Evolutionary conservation across 2,888 invertebrate species (phyloP), one percentile per base, ranked within the genome.

Genomic region (Cantharis rustica): DNA sequence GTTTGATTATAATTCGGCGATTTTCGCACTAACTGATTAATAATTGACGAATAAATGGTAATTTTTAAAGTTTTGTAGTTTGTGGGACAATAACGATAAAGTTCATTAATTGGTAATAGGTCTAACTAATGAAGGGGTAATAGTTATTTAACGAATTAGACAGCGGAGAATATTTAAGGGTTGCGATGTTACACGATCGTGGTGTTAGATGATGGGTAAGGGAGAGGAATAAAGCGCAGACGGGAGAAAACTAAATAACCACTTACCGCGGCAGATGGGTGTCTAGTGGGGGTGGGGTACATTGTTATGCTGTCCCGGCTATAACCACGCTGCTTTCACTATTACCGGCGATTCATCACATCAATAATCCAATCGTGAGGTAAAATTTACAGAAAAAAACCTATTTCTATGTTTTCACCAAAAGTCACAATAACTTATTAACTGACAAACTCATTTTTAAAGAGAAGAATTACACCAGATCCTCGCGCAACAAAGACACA

Each of bases 211-310:
- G 64, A 66, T 66, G 64, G 47, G 73, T 68, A 68, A 76, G 71
- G 73, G 71, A 76, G 61, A 71, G 73, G 79, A 74, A 75, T 78
- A 71, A 80, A 78, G 77, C 81, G 76, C 75, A 68, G 79, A 78
- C 73, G 64, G 80, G 72, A 69, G 70, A 71, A 81, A 74, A 76
- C 81, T 80, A 83, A 83, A 83, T 82, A 83, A 84, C 81, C 83
- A 92, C 93, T 92, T 89, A 94, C 93, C 90, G 93, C 91, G 88
- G 92, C 92, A 87, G 93, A 91, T 89, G 94, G 93, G 90, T 94
- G 94, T 90, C 94, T 92, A 88, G 93, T 91, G 89, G 93, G 92
- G 87, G 93, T 91, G 87, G 94, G 93, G 90, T 94, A 94, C 94
- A 94, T 94, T 87, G 83, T 87, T 84, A 80, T 72, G 80, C 82